Base-by-base conservation (phyloP, 2,113 vertebrate genomes). In the Hystrix brachyura region DNA sequence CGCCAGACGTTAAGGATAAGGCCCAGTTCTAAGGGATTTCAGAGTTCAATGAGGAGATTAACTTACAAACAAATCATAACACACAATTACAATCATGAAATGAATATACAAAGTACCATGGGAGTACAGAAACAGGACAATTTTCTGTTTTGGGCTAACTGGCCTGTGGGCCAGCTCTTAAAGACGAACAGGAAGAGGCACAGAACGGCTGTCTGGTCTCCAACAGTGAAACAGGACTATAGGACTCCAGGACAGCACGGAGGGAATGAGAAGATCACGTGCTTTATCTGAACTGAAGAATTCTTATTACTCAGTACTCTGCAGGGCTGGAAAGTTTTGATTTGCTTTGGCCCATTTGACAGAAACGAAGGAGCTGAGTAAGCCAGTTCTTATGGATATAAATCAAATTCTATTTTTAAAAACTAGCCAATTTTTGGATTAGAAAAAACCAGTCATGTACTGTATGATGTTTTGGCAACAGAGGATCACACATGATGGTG, bases 221-320 rank as follows among this genome's bases (percentile, higher is more conserved):
- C 53, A 55, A 96, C 53, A 76, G 23, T 34, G n/a, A 90, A 96
- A 60, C 7, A 89, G 64, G 17, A 60, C 71, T 90, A n/a, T 79
- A 38, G 38, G 38, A 38, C 38, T 38, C 38, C 38, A 2, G 38
- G 38, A 38, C 38, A 38, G 38, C 38, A 92, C 18, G 34, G 55
- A 86, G 14, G 87, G 51, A 96, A 82, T 69, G 55, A 95, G 82
- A 94, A 90, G 27, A 71, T 48, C 43, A 60, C n/a, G n/a, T 80
- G 38, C 38, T 91, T 95, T 86, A 74, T 86, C 57, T 81, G 29
- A 19, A 86, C 43, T 93, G 34, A 91, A 38, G 87, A 94, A 91
- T 48, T 19, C 5, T 60, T 88, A 74, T 55, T 94, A 78, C 32
- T 64, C 82, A 89, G 79, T 72, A 92, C 82, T 57, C 60, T 95